phyloP scores from a whole-genome alignment of 1,140 invertebrate species.

The Hetaerina americana region DNA sequence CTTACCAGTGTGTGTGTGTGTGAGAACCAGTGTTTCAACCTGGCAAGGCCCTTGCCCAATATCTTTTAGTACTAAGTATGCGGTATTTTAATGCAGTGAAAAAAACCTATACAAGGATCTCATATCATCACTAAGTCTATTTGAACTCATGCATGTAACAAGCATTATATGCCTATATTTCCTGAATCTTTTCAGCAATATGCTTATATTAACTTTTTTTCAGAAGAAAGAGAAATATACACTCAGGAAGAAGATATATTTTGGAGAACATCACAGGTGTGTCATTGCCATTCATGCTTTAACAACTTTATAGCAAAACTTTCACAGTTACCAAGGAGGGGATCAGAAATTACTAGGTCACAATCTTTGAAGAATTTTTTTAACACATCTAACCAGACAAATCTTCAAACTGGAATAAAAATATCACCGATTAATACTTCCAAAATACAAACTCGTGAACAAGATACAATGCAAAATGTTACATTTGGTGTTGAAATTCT shows the following conservation, averaged over 20 bases:
- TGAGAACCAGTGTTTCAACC: no score
- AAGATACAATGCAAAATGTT: background rate
- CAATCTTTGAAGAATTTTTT: background rate
- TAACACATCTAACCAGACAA: background rate
- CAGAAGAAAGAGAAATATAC: no score
- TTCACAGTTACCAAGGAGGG: background rate
- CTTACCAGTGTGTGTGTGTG: no score
- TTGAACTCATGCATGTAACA: no score
- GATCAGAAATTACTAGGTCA: background rate
- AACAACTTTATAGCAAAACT: background rate
- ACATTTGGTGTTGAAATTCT: background rate
- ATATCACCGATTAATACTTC: background rate
- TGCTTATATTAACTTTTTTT: no score
- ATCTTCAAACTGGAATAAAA: background rate
- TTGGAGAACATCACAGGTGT: background rate
- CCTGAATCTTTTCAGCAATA: no score
- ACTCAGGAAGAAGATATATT: background rate
- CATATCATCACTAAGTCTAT: no score
- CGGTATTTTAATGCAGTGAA: no score
- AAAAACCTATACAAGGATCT: no score
- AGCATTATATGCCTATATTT: no score
- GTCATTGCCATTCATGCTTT: background rate
- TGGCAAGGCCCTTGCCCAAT: no score
- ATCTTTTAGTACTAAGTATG: no score
- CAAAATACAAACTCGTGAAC: background rate